Evolutionary conservation across 2,113 vertebrate species (phyloP).

Genomic region (Thunnus maccoyii): DNA sequence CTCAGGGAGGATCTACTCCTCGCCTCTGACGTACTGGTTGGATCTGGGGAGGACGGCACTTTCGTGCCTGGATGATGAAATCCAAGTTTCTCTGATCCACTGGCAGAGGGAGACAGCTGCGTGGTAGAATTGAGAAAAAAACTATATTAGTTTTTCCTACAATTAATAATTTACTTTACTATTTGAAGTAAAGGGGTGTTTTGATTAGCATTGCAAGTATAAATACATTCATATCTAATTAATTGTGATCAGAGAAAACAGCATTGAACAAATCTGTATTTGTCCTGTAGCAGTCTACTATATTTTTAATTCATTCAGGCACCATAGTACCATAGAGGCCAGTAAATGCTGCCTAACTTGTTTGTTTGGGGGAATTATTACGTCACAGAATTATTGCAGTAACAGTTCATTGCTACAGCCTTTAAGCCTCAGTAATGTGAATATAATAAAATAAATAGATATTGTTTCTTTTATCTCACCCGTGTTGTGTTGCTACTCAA

Average conservation of each 20-base stretch:
- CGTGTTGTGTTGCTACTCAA: neutral
- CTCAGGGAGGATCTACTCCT: neutral
- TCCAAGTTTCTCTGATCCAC: slow-evolving; percentile 25
- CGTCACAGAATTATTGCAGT: neutral
- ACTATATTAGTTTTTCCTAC: neutral
- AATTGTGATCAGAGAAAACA: neutral
- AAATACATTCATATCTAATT: neutral
- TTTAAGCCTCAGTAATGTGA: too few species aligned
- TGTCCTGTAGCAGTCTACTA: too few species aligned
- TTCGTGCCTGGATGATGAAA: neutral
- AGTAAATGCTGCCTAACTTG: neutral
- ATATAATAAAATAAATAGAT: neutral
- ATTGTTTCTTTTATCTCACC: slow-evolving; percentile 45
- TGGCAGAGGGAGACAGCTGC: slow-evolving; percentile 58
- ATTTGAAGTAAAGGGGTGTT: neutral
- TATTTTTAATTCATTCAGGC: neutral
- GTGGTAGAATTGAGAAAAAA: slow-evolving; percentile 10
- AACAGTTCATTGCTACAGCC: too few species aligned
- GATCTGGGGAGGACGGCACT: slow-evolving; percentile 34
- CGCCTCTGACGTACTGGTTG: slow-evolving; percentile 1
- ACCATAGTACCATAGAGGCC: too few species aligned
- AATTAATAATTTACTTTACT: neutral
- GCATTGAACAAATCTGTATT: too few species aligned
- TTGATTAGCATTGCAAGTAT: neutral
- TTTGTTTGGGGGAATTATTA: neutral